Conservation (phyloP, 1,140 invertebrate species). For the Nasonia longicornis region DNA sequence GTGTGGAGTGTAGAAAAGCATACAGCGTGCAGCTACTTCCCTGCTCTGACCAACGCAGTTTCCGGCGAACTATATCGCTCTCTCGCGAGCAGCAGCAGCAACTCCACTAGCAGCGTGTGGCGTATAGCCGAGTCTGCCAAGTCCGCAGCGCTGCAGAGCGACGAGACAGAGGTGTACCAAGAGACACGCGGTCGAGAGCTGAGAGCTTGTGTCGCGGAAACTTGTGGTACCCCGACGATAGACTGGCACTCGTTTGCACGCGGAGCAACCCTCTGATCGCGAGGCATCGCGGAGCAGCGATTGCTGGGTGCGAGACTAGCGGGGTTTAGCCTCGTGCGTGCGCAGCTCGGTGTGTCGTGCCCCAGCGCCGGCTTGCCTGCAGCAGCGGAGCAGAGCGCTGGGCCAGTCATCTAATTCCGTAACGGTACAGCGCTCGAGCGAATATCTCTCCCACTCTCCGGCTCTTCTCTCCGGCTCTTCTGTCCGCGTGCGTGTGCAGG, state of each 20-base stretch:
- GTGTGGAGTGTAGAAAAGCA: too few species aligned
- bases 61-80: constrained; percentile 50
- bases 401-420: background rate
- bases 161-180: constrained; percentile 12
- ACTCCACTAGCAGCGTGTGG: background rate
- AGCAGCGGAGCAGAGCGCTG: constrained; percentile 34
- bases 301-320: background rate
- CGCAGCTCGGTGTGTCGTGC: constrained; percentile 38
- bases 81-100: constrained; percentile 45
- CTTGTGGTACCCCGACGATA: background rate
- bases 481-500: constrained; percentile 40
- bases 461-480: too few species aligned
- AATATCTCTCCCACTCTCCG: background rate
- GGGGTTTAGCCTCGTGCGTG: background rate
- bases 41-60: constrained; percentile 53
- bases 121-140: background rate
- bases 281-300: too few species aligned
- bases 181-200: constrained; percentile 60
- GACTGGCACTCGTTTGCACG: background rate
- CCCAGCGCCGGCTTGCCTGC: constrained; percentile 36
- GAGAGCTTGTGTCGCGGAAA: constrained; percentile 9
- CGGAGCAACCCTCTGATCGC: too few species aligned
- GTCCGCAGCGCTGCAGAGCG: background rate
- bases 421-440: background rate
- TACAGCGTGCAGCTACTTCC: background rate